These are phyloP conservation scores for Guaruba guarouba DNA, from an alignment of 2,113 vertebrate species.

Conservation along the genomic window DNA sequence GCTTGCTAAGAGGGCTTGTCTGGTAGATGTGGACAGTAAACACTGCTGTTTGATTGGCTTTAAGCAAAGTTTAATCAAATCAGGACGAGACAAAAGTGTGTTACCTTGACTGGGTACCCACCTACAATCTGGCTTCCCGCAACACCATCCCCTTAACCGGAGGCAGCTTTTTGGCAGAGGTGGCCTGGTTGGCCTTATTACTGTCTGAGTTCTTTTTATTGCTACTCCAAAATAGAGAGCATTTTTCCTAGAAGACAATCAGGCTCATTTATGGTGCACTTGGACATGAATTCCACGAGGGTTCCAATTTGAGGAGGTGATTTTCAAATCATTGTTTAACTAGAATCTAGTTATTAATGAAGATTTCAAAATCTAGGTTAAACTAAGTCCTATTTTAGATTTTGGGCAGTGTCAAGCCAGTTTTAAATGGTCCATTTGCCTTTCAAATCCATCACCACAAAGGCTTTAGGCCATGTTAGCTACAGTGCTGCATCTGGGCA, in stretches of 20 bases:
- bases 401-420: slow-evolving; percentile 10
- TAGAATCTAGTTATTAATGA: neutral
- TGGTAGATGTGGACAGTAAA: neutral
- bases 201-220: slow-evolving; percentile 76
- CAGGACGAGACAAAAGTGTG: neutral
- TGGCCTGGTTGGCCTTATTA: slow-evolving; percentile 71
- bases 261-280: slow-evolving; percentile 69
- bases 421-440: slow-evolving; percentile 45
- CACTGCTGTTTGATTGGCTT: slow-evolving; percentile 7
- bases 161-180: slow-evolving; percentile 65
- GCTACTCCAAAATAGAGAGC: slow-evolving; percentile 80
- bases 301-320: neutral
- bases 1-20: neutral
- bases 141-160: slow-evolving; percentile 63
- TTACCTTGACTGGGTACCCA: slow-evolving; percentile 73
- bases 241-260: slow-evolving; percentile 82
- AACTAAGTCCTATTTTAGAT: neutral
- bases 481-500: fast-evolving
- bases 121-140: slow-evolving; percentile 74
- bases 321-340: neutral
- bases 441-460: neutral
- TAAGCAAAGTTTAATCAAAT: neutral
- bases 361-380: neutral
- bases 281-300: neutral
- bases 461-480: neutral